These are phyloP conservation scores for Beris morrisii DNA, from an alignment of 2,888 invertebrate species.

Conservation along the genomic window DNA sequence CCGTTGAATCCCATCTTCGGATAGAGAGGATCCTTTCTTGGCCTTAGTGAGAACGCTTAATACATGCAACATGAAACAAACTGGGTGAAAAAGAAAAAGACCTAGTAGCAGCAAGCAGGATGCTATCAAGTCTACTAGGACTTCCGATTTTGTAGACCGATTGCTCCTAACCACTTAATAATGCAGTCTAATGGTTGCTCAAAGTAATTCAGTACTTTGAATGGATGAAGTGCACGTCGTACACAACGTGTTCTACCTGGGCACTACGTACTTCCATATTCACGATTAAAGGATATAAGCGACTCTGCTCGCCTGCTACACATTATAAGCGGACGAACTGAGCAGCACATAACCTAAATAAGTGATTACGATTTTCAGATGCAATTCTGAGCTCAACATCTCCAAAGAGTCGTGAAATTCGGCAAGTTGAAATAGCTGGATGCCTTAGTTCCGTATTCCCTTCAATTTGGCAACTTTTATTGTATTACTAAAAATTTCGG, in stretches of 20 bases:
- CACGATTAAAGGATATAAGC: too few relatives aligned
- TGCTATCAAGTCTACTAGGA: too few relatives aligned
- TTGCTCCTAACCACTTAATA: slow-evolving; percentile 12
- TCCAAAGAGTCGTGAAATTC: slow-evolving; percentile 1
- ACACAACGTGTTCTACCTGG: too few relatives aligned
- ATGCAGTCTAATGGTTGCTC: slow-evolving; percentile 24
- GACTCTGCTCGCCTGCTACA: too few relatives aligned
- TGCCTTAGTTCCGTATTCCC: not conserved
- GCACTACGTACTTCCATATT: too few relatives aligned
- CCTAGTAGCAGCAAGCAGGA: too few relatives aligned
- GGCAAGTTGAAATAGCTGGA: slow-evolving; percentile 7
- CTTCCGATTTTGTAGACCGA: not conserved
- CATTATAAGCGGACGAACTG: too few relatives aligned
- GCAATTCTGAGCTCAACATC: slow-evolving; percentile 15
- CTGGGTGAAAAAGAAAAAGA: too few relatives aligned
- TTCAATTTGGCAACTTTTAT: not conserved
- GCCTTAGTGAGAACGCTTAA: too few relatives aligned
- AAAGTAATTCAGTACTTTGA: not conserved
- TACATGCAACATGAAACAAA: too few relatives aligned
- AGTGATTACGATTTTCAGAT: slow-evolving; percentile 25
- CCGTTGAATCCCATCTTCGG: not conserved
- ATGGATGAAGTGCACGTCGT: too few relatives aligned
- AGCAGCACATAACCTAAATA: slow-evolving; percentile 11
- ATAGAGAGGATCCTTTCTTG: too few relatives aligned
- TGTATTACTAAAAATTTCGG: not conserved